Base-by-base conservation (phyloP, 1,140 invertebrate genomes). In the Frieseomelitta varia region DNA sequence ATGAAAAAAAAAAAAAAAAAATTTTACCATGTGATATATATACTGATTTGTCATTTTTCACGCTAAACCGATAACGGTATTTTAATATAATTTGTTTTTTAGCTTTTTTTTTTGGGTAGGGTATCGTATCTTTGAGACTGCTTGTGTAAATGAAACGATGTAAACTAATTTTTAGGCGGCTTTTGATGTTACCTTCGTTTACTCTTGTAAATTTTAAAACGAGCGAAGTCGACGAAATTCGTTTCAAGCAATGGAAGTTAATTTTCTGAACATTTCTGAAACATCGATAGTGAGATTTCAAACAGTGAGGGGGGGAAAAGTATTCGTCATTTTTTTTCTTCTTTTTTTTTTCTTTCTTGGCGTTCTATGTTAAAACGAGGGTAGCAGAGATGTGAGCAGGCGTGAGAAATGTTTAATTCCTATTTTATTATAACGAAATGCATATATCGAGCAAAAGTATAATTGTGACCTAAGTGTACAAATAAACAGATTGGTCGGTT, bases 161-260 rank as follows among this genome's bases (percentile, higher is more conserved):
- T 78, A 72, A 74, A 71, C 55, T 86, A 56, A 87, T 76, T 77
- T 65, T 63, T 85, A 73, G 73, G 85, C 63, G 53, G 76, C 79
- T 68, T 88, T 75, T 69, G 21, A 30, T 76, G 87, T 76, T 88
- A 88, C 85, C 80, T 88, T 88, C 84, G 69, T 80, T 55, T 21
- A 27, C 58, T 63, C 11, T 10, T 14, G 67, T 47, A 2, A n/a
- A 21, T 58, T 47, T 34, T 65, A 30, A n/a, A 55, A n/a, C 8
- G 19, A 65, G 3, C 24, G 24, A 47, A 56, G 67, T 84, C 56
- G n/a, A 21, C 14, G 2, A 27, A 6, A n/a, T 14, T 79, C 39
- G 12, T 27, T 55, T 74, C 51, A 61, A 39, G 63, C 6, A 47
- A 47, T 61, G 14, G 17, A 68, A 1, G n/a, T 39, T 47, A 47